phyloP scores from a whole-genome alignment of 2,113 vertebrate genomes.

The Myrmecobius fasciatus region DNA sequence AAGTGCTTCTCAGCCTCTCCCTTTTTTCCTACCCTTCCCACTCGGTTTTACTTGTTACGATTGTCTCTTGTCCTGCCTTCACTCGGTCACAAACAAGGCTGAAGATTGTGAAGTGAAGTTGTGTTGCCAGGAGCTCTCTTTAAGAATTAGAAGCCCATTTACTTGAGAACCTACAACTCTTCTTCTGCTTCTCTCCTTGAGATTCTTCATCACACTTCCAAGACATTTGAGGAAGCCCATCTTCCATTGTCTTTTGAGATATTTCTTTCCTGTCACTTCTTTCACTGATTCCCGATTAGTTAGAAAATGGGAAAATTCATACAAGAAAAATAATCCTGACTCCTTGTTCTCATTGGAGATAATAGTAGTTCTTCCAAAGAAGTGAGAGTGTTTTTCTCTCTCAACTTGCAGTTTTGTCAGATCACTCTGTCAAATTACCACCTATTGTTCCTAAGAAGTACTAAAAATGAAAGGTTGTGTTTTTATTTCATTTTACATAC shows the following conservation, averaged over 20 bases:
- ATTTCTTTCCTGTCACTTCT: not conserved
- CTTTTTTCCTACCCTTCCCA: not conserved
- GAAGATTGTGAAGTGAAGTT: not conserved
- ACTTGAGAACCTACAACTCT: not conserved
- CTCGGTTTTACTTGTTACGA: not conserved
- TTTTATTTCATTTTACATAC: not conserved
- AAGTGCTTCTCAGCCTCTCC: not conserved
- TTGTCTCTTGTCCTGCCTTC: not conserved
- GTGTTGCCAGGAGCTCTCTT: not conserved
- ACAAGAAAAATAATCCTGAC: not conserved
- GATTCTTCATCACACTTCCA: not conserved
- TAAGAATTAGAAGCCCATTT: not conserved
- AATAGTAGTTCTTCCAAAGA: not conserved
- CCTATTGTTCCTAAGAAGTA: not conserved
- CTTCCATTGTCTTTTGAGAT: not conserved
- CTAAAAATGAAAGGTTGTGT: not conserved
- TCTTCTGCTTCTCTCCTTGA: not conserved
- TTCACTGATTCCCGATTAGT: not conserved
- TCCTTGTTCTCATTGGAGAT: not conserved
- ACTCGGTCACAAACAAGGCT: not conserved
- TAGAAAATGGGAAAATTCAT: not conserved
- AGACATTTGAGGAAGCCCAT: not conserved
- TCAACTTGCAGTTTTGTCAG: not conserved
- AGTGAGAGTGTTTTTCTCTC: not conserved
- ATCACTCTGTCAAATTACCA: not conserved